Base-by-base conservation (phyloP, 1,140 invertebrate genomes). In the Formica exsecta region DNA sequence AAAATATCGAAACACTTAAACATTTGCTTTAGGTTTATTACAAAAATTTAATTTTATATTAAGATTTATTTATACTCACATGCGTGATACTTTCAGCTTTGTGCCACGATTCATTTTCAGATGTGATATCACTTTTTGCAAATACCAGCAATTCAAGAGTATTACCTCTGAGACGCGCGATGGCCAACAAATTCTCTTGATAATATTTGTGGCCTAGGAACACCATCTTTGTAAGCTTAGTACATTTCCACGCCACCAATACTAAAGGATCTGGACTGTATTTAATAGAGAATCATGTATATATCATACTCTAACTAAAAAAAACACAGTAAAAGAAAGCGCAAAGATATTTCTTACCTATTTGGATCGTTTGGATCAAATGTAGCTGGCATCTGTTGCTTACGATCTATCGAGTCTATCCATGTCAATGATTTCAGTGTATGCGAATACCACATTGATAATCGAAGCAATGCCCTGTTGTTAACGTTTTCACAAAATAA, bases 181-280 rank as follows among this genome's bases (percentile, higher is more conserved):
- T 97, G 36, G 97, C 97, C 32, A 97, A 95, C 32, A 97, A 91
- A 94, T 97, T 96, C 87, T 97, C 95, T 85, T 96, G 95, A 76
- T 93, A 95, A 91, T 97, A 96, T 88, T 96, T 95, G 89, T 97
- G 96, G 61, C 97, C 97, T 95, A 94, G 88, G 92, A 95, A 92
- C 66, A 97, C 96, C 36, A 98, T 94, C 91, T 97, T 96, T 85
- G 96, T 94, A 16, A 98, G 95, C 70, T 96, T 96, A 61, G 94
- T 95, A 92, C 97, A 98, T 71, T 96, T 96, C 97, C 97, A 98
- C 13, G 97, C 96, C 89, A 97, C 94, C 95, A 98, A 96, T 4
- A 98, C 96, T 85, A 98, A 96, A 6, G 97, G 97, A 94, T 98
- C 97, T 62, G 96, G 96, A 66, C 95, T 94, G 93, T 41, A 6